Evolutionary conservation across 1,140 invertebrate species (phyloP), one percentile per base, ranked within the genome.

Genomic region (Solen grandis): DNA sequence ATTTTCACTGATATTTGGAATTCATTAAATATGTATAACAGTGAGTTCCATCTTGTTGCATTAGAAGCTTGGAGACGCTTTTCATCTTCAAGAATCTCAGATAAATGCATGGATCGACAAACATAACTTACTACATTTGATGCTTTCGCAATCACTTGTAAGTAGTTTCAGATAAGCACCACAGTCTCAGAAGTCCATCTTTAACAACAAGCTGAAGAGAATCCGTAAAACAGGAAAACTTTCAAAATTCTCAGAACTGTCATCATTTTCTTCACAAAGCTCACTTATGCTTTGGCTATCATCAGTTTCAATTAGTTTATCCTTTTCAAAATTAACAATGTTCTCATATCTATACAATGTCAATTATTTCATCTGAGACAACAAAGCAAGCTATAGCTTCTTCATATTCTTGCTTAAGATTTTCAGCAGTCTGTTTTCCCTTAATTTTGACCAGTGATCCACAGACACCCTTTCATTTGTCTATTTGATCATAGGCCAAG

Each of bases 181-280:
- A 31, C 72, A 75, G 8, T 75, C 22, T 33, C 50, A 33, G 5
- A n/a, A 75, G 27, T 13, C 72, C 57, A 75, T 75, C 72, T n/a
- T 62, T 63, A 16, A 57, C 52, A 4, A 72, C 69, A 16, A 72
- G 54, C n/a, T 72, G 69, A 33, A 63, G 14, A 10, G 22, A 63
- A n/a, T 75, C 57, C 1, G 72, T 41, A 75, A 25, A 75, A 50
- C 72, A 75, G 50, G 57, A 50, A 13, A 27, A 29, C 50, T 75
- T 57, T 54, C 10, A n/a, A 50, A 13, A 13, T n/a, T n/a, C n/a
- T n/a, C n/a, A n/a, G n/a, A n/a, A n/a, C n/a, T n/a, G n/a, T n/a
- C n/a, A n/a, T n/a, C n/a, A n/a, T n/a, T n/a, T n/a, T n/a, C n/a
- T n/a, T 13, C n/a, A n/a, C n/a, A n/a, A n/a, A n/a, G n/a, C n/a